Base-by-base conservation (phyloP, 2,797 vertebrate species). In the Parauchenoglanis ngamensis region DNA sequence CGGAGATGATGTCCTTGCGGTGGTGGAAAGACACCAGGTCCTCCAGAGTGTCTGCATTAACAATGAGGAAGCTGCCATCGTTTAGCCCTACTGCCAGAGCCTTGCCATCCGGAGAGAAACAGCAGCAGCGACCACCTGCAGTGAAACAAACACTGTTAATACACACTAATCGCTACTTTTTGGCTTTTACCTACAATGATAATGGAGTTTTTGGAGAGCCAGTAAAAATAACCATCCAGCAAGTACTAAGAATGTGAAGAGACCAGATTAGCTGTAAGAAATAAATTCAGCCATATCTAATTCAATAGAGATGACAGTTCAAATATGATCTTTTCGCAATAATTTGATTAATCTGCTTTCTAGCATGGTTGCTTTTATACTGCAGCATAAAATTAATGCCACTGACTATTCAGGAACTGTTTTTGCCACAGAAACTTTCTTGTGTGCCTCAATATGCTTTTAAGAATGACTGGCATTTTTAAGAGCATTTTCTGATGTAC, bases 1-100 rank as follows among this genome's bases (percentile, higher is more conserved):
- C 98, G 23, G 98, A 98, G 95, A 99, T 97, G 93, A 97, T 93
- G 92, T 99, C 98, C 94, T 97, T 99, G 92, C 98, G 97, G 91
- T 99, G 98, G 92, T 99, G 98, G 94, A 99, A 99, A 89, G 98
- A 98, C 89, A 99, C 98, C 88, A 99, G 95, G 94, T 99, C 98
- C 92, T 99, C 98, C 86, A 99, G 94, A 75, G 98, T 99, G 93
- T 99, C 98, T 88, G 98, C 97, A 88, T 99, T 99, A 90, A 98
- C 97, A 86, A 99, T 98, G 87, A 99, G 94, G 94, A 99, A 99
- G 92, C 98, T 98, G 92, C 98, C 98, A 61, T 99, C 98, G 0
- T 97, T 98, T 90, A 99, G 96, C 86, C 98, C 98, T 90, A 99
- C 98, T 0, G 98, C 98, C 93, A 99, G 94, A 86, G 97, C 97